These are phyloP conservation scores for Orthosia gothica DNA, from an alignment of 2,888 invertebrate species.

Conservation along the genomic window DNA sequence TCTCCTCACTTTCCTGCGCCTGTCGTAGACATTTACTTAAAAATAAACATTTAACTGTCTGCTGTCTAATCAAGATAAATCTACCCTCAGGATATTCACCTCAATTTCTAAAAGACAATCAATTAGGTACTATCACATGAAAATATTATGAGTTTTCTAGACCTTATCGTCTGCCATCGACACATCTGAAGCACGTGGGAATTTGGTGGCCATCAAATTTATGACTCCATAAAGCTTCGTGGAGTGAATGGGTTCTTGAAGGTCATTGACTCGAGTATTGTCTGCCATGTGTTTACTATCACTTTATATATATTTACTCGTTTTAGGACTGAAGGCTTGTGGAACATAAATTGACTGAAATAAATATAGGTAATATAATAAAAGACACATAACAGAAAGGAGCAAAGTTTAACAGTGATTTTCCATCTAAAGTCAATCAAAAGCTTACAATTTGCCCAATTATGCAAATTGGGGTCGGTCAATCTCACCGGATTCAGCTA, in stretches of 20 bases:
- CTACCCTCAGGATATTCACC: neutral
- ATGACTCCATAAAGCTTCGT: slow-evolving; percentile 28
- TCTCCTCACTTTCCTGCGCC: too few species aligned
- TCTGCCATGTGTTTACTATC: slow-evolving; percentile 13
- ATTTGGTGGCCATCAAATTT: slow-evolving; percentile 20
- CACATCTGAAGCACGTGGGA: slow-evolving; percentile 16
- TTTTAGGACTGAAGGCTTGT: too few species aligned
- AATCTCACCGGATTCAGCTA: too few species aligned
- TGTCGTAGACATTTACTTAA: too few species aligned
- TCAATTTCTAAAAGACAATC: neutral
- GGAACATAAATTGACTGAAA: too few species aligned
- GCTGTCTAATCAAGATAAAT: neutral
- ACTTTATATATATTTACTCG: neutral
- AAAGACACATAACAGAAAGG: too few species aligned
- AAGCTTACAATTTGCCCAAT: too few species aligned
- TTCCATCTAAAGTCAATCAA: too few species aligned
- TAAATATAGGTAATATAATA: too few species aligned
- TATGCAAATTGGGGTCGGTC: too few species aligned
- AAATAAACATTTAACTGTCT: neutral
- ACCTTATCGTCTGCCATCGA: slow-evolving; percentile 17
- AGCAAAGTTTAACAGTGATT: too few species aligned
- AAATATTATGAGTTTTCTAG: neutral
- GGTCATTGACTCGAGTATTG: slow-evolving; percentile 10
- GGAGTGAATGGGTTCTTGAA: slow-evolving; percentile 19
- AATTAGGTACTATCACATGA: neutral